phyloP scores from a whole-genome alignment of 2,888 invertebrate genomes.

The Volucella inflata region DNA sequence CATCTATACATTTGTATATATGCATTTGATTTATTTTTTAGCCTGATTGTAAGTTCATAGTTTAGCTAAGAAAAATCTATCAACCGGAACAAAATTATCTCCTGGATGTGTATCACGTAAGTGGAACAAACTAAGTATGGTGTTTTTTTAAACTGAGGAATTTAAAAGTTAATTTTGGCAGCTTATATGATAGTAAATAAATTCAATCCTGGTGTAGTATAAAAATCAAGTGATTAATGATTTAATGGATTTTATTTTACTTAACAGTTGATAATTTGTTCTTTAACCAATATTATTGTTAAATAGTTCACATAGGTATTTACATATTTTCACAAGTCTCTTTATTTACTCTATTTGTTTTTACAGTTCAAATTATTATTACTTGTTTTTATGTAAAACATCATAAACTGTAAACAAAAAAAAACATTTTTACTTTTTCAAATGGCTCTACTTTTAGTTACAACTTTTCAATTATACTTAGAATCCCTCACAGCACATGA shows the following conservation, averaged over 20 bases:
- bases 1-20: no score
- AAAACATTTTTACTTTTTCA: slow-evolving; percentile 23
- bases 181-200: no score
- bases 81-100: no score
- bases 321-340: slow-evolving; percentile 68
- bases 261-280: slow-evolving; percentile 72
- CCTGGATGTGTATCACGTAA: no score
- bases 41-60: no score
- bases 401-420: slow-evolving; percentile 2
- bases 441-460: slow-evolving; percentile 19
- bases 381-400: slow-evolving; percentile 20
- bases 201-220: neutral
- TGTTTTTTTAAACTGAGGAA: no score
- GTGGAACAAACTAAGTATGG: no score
- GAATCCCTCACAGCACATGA: slow-evolving; percentile 25
- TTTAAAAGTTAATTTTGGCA: no score
- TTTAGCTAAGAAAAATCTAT: no score
- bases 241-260: slow-evolving; percentile 72
- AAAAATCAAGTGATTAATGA: slow-evolving; percentile 3
- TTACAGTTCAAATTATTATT: slow-evolving; percentile 24
- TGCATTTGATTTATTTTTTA: no score
- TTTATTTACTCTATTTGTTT: slow-evolving; percentile 49
- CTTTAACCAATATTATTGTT: slow-evolving; percentile 65
- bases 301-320: slow-evolving; percentile 71
- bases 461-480: slow-evolving; percentile 41